A percentile compares a stretch with the other conserved stretches of the same genome.
These are phyloP conservation scores for Cirrhinus mrigala DNA, from an alignment of 2,797 vertebrate genomes.

Conservation along the genomic window DNA sequence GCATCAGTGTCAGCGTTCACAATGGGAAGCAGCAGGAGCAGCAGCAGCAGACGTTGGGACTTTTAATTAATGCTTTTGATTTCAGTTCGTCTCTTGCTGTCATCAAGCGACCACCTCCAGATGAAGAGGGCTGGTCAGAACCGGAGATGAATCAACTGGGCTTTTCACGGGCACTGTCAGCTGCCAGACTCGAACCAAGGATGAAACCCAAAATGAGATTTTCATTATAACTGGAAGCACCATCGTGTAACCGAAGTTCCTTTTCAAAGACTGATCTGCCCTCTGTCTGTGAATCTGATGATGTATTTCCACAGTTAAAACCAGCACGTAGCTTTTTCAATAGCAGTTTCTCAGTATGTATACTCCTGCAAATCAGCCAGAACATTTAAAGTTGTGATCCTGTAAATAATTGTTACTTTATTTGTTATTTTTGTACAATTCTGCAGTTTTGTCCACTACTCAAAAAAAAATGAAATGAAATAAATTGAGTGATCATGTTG, in stretches of 20 bases:
- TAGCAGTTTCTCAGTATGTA: neutral
- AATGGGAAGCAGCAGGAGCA: constrained; percentile 22
- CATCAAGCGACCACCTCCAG: constrained; percentile 3
- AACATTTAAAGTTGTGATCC: neutral
- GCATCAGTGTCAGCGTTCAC: constrained; percentile 11
- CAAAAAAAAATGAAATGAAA: neutral
- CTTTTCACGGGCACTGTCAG: neutral
- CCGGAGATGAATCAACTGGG: neutral
- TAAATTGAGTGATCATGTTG: neutral
- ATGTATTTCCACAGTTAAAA: neutral
- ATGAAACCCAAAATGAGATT: neutral
- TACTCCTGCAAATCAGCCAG: neutral
- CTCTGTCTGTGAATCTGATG: neutral
- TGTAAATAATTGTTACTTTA: neutral
- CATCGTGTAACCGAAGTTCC: neutral
- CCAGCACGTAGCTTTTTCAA: neutral
- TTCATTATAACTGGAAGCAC: neutral
- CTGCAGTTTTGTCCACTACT: neutral
- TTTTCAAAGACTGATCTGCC: neutral
- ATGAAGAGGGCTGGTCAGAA: constrained; percentile 17
- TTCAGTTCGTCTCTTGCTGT: constrained; percentile 21
- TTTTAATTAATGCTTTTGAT: constrained; percentile 25
- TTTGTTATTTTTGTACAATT: neutral
- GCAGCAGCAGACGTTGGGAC: neutral
- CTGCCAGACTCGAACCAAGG: constrained; percentile 8